Evolutionary conservation across 1,140 invertebrate genomes (phyloP), one percentile per base, ranked within the genome.

Genomic region (Nixonia krombeini): DNA sequence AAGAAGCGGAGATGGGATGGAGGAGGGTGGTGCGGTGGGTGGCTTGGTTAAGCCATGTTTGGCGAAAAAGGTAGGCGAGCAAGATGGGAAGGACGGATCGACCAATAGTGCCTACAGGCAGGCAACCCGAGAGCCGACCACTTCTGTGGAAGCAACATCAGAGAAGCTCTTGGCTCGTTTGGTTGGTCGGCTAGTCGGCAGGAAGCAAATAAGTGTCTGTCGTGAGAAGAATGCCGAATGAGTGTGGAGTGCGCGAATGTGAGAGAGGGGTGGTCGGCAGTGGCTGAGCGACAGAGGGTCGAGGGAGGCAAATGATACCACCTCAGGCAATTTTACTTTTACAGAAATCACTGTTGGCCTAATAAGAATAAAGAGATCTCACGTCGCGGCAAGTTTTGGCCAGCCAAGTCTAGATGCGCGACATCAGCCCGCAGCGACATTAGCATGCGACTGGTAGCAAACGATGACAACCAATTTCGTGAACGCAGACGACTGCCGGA

Each of bases 301-400:
- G 55, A 70, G 62, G 73, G 65, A 75, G 70, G 78, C 75, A 78
- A 84, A 82, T 79, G 78, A 81, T 81, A 83, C 76, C 76, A 82
- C 82, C 82, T 84, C 82, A 79, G 82, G 82, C 81, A 81, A 82
- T 83, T 84, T 84, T 84, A 84, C 82, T 84, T 83, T 83, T 82
- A 72, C 79, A 82, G 77, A 80, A 84, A 84, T 83, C 81, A 82
- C 79, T 81, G 79, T 77, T 82, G 79, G 77, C 75, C 80, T 83
- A 84, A 84, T 83, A 84, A 82, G 78, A 81, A 83, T 81, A 78
- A 83, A 82, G 78, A 82, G 73, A 78, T 79, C 72, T 78, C 68
- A 73, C 53, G 51, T 57, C 45, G 68, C 53, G 57, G 46, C 35
- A 38, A 61, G 55, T 61, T n/a, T 64, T 26, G 61, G 45, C 61